These are phyloP conservation scores for Bombyx huttoni DNA, from an alignment of 2,888 invertebrate species.

Conservation along the genomic window DNA sequence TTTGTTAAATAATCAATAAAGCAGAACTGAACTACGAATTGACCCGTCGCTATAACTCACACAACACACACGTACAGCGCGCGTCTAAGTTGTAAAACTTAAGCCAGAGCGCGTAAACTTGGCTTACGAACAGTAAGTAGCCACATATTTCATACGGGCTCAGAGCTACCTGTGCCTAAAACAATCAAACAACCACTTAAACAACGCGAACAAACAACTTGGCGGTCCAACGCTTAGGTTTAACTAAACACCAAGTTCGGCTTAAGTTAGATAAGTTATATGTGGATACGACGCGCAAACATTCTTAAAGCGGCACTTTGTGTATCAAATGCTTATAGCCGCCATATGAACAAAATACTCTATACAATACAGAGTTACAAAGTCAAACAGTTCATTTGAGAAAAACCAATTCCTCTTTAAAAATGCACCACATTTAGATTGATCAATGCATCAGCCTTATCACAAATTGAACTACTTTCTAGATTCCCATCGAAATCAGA, in stretches of 20 bases:
- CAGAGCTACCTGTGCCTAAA: constrained; percentile 61
- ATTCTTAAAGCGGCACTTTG: too few relatives aligned
- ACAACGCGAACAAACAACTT: constrained; percentile 32
- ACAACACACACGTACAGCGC: constrained; percentile 12
- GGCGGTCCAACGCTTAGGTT: constrained; percentile 42
- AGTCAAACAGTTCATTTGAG: too few relatives aligned
- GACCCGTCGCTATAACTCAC: neutral
- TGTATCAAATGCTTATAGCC: too few relatives aligned
- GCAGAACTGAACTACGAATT: too few relatives aligned
- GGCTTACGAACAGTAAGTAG: constrained; percentile 58
- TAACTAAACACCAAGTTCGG: constrained; percentile 64
- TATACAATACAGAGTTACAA: too few relatives aligned
- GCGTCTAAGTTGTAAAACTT: constrained; percentile 57
- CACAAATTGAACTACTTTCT: too few relatives aligned
- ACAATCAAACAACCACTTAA: constrained; percentile 62
- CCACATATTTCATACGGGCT: constrained; percentile 64
- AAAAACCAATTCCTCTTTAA: too few relatives aligned
- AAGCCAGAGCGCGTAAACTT: constrained; percentile 46
- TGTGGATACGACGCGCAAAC: constrained; percentile 15
- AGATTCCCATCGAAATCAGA: too few relatives aligned
- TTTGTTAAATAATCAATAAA: too few relatives aligned
- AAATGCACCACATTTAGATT: too few relatives aligned
- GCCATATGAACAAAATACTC: too few relatives aligned
- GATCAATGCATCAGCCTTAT: too few relatives aligned
- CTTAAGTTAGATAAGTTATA: constrained; percentile 61